Conservation (phyloP, 2,797 vertebrate species). For the Salmo trutta region DNA sequence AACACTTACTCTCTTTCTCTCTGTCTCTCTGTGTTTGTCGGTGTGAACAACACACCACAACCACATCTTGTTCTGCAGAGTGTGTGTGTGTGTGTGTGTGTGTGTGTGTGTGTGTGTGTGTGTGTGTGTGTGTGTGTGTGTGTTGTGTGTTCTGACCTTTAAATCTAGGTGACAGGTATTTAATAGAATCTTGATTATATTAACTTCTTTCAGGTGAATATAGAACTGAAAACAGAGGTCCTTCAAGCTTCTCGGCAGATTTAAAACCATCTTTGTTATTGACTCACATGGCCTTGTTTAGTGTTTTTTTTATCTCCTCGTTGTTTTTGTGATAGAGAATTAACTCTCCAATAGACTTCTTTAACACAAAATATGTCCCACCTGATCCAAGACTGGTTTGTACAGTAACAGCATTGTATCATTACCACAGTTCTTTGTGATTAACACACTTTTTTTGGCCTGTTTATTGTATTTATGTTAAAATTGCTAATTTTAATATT, state of each 20-base stretch:
- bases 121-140: constrained; percentile 20
- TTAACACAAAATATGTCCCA: not conserved
- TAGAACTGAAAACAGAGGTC: not conserved
- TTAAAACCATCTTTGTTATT: not conserved
- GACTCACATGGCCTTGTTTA: not conserved
- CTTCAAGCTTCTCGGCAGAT: not conserved
- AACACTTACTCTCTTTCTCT: constrained; percentile 15
- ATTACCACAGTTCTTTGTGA: not conserved
- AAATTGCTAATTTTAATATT: too few relatives aligned
- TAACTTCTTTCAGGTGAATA: not conserved
- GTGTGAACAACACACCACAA: not conserved
- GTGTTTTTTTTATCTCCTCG: not conserved
- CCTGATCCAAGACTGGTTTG: not conserved
- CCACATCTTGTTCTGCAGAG: constrained; percentile 12
- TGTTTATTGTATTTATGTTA: too few relatives aligned
- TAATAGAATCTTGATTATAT: not conserved
- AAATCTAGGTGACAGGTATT: not conserved
- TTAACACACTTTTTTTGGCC: too few relatives aligned
- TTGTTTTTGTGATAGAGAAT: not conserved
- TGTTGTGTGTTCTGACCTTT: not conserved
- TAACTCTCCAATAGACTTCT: not conserved
- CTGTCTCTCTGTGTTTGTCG: not conserved
- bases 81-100: constrained; percentile 23
- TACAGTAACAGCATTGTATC: not conserved
- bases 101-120: constrained; percentile 20